A percentile compares a stretch with the other conserved stretches of the same genome.
Evolutionary conservation across 2,888 invertebrate species (phyloP).

Genomic region (Chelonus formosanus): DNA sequence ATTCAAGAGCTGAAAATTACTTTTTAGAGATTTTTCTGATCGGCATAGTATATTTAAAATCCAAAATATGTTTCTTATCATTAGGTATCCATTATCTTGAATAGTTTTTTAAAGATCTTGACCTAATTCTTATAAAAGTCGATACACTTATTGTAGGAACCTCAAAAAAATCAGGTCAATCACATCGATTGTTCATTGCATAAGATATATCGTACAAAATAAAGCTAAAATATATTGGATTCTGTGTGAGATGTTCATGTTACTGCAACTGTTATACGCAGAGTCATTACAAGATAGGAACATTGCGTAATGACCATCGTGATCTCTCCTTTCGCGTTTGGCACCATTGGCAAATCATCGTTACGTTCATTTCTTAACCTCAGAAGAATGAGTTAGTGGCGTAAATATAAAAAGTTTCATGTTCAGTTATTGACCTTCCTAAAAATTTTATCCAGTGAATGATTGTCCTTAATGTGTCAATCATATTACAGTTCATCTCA

Average conservation of each 20-base stretch:
- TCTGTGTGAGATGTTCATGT: constrained; percentile 39
- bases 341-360: constrained; percentile 43
- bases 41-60: too few relatives aligned
- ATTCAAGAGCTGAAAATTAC: too few relatives aligned
- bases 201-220: constrained; percentile 15
- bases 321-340: constrained; percentile 55
- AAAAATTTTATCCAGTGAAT: too few relatives aligned
- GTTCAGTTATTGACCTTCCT: too few relatives aligned
- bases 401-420: background rate
- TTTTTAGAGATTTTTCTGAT: too few relatives aligned
- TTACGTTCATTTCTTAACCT: constrained; percentile 30
- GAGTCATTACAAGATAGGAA: constrained; percentile 42
- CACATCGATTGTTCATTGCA: constrained; percentile 20
- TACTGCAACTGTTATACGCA: constrained; percentile 47
- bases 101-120: constrained; percentile 21
- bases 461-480: too few relatives aligned
- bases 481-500: too few relatives aligned
- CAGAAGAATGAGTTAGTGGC: constrained; percentile 16
- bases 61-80: too few relatives aligned
- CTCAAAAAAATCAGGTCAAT: constrained; percentile 26
- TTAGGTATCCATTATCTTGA: too few relatives aligned
- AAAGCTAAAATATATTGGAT: constrained; percentile 36
- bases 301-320: constrained; percentile 49
- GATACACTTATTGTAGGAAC: constrained; percentile 1
- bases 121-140: constrained; percentile 17